A percentile compares a stretch with the other conserved stretches of the same genome.
Conservation (phyloP, 92 coral and sea anemone species). For the Porites evermanni region DNA sequence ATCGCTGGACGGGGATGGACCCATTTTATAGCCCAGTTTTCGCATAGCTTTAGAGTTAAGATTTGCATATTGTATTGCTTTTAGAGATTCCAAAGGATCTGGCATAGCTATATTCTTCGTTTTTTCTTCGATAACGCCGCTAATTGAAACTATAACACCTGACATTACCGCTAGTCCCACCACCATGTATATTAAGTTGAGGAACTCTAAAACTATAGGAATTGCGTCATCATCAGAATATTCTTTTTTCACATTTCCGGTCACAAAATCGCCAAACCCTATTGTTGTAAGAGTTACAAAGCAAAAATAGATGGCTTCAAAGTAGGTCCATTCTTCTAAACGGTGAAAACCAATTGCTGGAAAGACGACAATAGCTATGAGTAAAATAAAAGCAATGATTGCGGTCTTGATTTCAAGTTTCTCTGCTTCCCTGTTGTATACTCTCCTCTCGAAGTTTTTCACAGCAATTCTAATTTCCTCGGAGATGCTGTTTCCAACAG, state of each 20-base stretch:
- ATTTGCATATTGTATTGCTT: constrained; percentile 82
- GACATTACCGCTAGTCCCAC: constrained; percentile 98
- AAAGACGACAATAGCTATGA: constrained; percentile 75
- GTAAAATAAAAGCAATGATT: constrained; percentile 78
- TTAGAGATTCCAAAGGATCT: constrained; percentile 93
- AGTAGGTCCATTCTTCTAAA: constrained; percentile 80
- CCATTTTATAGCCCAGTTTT: constrained; percentile 90
- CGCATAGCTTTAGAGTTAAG: constrained; percentile 90
- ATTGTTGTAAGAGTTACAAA: constrained; percentile 92
- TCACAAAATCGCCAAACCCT: constrained; percentile 98
- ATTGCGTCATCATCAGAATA: constrained; percentile 10
- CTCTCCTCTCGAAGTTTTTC: constrained; percentile 78
- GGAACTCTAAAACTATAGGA: constrained; percentile 77
- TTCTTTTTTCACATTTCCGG: constrained; percentile 39
- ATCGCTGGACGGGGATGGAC: constrained; percentile 56
- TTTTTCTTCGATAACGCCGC: constrained; percentile 97
- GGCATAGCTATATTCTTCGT: constrained; percentile 82
- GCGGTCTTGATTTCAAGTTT: constrained; percentile 96
- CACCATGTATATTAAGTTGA: constrained; percentile 92
- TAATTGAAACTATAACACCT: constrained; percentile 95
- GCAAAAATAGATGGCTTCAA: constrained; percentile 90
- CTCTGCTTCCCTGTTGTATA: constrained; percentile 95
- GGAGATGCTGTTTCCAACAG: constrained; percentile 95
- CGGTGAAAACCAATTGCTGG: constrained; percentile 81
- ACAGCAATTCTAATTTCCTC: constrained; percentile 72